Percentiles rank a stretch among this genome's conserved stretches.
Evolutionary conservation across 1,140 invertebrate species (phyloP).

Genomic region (Bradynema listronoti): DNA sequence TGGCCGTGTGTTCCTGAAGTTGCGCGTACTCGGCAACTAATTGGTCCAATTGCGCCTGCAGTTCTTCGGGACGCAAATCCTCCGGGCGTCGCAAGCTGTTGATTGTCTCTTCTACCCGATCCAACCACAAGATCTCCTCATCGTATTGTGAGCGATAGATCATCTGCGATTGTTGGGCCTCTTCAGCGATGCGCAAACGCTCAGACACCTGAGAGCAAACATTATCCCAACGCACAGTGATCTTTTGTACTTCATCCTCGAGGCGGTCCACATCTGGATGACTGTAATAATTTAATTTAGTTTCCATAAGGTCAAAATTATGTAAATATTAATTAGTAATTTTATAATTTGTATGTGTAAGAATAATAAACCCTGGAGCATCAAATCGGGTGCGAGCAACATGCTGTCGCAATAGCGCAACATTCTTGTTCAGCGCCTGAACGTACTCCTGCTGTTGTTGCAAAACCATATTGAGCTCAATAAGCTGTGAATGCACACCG

Average conservation of each 20-base stretch:
- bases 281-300: slow-evolving; percentile 46
- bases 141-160: slow-evolving; percentile 55
- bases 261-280: slow-evolving; percentile 79
- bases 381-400: slow-evolving; percentile 74
- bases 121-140: slow-evolving; percentile 57
- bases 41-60: slow-evolving; percentile 54
- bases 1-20: slow-evolving; percentile 78
- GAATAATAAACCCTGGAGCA: slow-evolving; percentile 59
- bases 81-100: slow-evolving; percentile 55
- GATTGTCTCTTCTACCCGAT: slow-evolving; percentile 69
- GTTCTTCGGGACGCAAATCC: slow-evolving; percentile 52
- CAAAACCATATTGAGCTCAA: slow-evolving; percentile 61
- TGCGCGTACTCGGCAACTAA: slow-evolving; percentile 71
- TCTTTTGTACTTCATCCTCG: slow-evolving; percentile 81
- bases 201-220: slow-evolving; percentile 82
- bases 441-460: slow-evolving; percentile 70
- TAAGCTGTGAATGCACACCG: slow-evolving; percentile 62
- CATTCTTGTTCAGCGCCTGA: slow-evolving; percentile 75
- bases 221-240: slow-evolving; percentile 81
- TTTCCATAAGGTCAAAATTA: background rate
- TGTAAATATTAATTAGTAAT: background rate
- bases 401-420: slow-evolving; percentile 73
- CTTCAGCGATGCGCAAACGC: slow-evolving; percentile 60
- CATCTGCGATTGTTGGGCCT: slow-evolving; percentile 56
- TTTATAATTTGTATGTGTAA: background rate